A percentile compares a stretch with the other conserved stretches of the same genome.
phyloP scores from a whole-genome alignment of 2,113 vertebrate genomes.

The Ageneiosus marmoratus region DNA sequence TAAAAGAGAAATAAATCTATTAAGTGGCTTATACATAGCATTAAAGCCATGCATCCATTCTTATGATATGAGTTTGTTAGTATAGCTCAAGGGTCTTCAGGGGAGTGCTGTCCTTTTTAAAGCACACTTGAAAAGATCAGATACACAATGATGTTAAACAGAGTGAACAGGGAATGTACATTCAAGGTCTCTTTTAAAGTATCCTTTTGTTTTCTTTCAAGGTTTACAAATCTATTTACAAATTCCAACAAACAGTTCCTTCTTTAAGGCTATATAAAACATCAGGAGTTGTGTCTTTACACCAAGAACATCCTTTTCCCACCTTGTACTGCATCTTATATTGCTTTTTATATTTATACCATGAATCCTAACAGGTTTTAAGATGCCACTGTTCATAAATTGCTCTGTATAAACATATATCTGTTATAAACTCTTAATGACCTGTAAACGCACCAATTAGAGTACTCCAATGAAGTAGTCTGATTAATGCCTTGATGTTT shows the following conservation, averaged over 20 bases:
- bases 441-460: background rate
- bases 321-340: background rate
- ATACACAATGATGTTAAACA: background rate
- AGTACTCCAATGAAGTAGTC: background rate
- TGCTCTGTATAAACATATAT: background rate
- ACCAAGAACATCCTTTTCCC: background rate
- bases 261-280: background rate
- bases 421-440: background rate
- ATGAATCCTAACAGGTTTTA: background rate
- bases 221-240: too few species aligned
- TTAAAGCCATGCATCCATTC: background rate
- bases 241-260: background rate
- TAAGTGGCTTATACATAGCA: background rate
- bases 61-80: background rate
- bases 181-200: background rate
- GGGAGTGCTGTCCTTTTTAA: background rate
- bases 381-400: background rate
- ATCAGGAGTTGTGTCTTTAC: background rate
- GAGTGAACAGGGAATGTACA: background rate
- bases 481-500: background rate
- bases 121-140: constrained; percentile 5
- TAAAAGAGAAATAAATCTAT: background rate
- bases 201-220: too few species aligned
- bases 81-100: background rate
- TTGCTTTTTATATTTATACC: background rate